Evolutionary conservation across 2,888 invertebrate genomes (phyloP).

Genomic region (Nebria brevicollis): DNA sequence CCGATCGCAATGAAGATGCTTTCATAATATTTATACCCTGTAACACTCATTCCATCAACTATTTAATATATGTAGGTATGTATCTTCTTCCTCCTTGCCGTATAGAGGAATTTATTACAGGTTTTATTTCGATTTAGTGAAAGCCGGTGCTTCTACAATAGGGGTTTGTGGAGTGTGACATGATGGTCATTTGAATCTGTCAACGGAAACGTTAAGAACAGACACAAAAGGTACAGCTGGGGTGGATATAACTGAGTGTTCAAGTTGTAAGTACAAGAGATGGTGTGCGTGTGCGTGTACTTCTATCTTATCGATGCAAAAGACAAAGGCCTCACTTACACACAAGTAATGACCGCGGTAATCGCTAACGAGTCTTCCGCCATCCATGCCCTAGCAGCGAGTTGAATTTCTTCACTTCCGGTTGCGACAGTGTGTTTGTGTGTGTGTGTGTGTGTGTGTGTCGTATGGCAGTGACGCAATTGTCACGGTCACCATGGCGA

Average conservation of each 20-base stretch:
- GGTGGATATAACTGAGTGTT: neutral
- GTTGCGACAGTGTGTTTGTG: neutral
- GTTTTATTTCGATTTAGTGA: neutral
- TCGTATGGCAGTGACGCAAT: neutral
- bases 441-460: constrained; percentile 7
- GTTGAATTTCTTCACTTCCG: constrained; percentile 20
- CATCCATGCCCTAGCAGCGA: neutral
- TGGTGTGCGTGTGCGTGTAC: neutral
- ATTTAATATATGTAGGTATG: too few species aligned
- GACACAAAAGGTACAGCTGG: constrained; percentile 11
- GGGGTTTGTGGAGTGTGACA: neutral
- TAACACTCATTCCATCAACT: too few species aligned
- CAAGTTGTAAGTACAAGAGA: constrained; percentile 4
- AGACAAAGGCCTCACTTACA: constrained; percentile 4
- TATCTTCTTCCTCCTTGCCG: too few species aligned
- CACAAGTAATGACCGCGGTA: constrained; percentile 17
- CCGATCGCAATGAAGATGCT: constrained; percentile 12
- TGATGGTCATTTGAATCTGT: neutral
- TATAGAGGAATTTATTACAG: too few species aligned
- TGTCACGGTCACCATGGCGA: neutral
- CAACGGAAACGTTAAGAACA: constrained; percentile 12
- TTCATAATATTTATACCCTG: neutral
- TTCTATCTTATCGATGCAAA: neutral
- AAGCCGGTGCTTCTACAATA: neutral
- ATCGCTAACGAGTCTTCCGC: constrained; percentile 22